These are phyloP conservation scores for Brachypalpus laphriformis DNA, from an alignment of 2,888 invertebrate species.

Conservation along the genomic window DNA sequence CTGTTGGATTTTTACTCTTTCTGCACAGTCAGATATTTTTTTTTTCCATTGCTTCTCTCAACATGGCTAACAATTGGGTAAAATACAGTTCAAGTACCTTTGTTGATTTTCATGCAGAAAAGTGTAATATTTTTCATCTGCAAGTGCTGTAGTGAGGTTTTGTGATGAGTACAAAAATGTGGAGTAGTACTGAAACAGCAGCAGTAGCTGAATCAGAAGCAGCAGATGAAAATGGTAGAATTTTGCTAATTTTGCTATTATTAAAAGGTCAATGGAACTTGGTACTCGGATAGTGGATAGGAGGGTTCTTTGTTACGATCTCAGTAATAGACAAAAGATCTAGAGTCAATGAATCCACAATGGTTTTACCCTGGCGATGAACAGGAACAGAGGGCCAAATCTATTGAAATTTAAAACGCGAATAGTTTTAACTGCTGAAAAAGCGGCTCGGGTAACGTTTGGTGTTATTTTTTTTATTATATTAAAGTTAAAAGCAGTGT, in stretches of 20 bases:
- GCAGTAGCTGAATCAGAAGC: constrained; percentile 15
- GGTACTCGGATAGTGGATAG: constrained; percentile 7
- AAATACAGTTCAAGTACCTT: constrained; percentile 73
- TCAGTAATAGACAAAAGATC: background rate
- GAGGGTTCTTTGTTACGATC: constrained; percentile 26
- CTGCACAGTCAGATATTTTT: constrained; percentile 16
- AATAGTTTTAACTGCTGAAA: too few relatives aligned
- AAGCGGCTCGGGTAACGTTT: too few relatives aligned
- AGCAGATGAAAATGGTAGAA: constrained; percentile 23
- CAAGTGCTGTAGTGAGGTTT: constrained; percentile 40
- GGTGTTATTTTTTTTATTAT: too few relatives aligned
- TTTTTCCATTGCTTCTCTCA: constrained; percentile 39
- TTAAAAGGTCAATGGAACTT: constrained; percentile 64
- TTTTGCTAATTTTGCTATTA: constrained; percentile 67
- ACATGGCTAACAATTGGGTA: constrained; percentile 71
- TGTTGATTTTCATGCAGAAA: constrained; percentile 67
- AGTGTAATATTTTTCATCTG: constrained; percentile 69
- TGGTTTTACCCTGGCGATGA: background rate
- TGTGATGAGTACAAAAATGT: constrained; percentile 46
- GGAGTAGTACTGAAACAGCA: constrained; percentile 50
- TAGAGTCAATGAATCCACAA: constrained; percentile 47
- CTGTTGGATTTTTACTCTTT: constrained; percentile 23
- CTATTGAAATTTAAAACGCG: too few relatives aligned
- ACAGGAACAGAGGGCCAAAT: background rate
- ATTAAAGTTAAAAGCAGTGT: too few relatives aligned